phyloP scores from a whole-genome alignment of 2,113 vertebrate genomes.

The Theristicus caerulescens region DNA sequence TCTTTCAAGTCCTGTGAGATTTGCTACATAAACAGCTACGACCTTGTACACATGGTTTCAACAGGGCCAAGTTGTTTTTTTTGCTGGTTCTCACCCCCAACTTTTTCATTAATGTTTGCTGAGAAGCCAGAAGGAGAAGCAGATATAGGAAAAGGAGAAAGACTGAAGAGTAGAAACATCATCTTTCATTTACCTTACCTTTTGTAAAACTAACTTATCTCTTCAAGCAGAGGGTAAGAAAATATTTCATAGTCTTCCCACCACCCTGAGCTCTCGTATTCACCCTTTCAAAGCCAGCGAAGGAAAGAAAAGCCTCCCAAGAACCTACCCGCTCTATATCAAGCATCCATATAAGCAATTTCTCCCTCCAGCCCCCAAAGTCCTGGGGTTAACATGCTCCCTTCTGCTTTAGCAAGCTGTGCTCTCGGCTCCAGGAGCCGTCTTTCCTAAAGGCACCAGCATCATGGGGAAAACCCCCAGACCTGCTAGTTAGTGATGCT shows the following conservation, averaged over 20 bases:
- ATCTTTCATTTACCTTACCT: background rate
- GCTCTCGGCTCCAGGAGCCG: background rate
- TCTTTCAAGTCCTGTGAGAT: conserved; percentile 32
- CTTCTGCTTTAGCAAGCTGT: background rate
- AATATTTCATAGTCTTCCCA: background rate
- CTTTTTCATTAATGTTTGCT: background rate
- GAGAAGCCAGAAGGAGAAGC: background rate
- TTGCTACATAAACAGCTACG: background rate
- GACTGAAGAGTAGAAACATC: background rate
- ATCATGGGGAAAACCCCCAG: background rate
- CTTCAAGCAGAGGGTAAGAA: background rate
- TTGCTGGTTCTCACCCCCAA: background rate
- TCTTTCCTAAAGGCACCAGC: background rate
- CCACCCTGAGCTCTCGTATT: background rate
- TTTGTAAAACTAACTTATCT: background rate
- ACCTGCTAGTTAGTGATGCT: background rate
- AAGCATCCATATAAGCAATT: background rate
- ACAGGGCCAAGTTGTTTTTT: background rate
- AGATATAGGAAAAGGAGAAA: background rate
- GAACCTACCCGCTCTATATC: background rate
- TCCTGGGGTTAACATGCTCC: background rate
- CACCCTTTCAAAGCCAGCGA: background rate
- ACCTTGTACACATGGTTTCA: conserved; percentile 21
- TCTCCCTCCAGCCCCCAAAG: background rate
- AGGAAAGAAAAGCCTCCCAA: background rate